These are phyloP conservation scores for Hydrochoerus hydrochaeris DNA, from an alignment of 2,113 vertebrate species.

Conservation along the genomic window DNA sequence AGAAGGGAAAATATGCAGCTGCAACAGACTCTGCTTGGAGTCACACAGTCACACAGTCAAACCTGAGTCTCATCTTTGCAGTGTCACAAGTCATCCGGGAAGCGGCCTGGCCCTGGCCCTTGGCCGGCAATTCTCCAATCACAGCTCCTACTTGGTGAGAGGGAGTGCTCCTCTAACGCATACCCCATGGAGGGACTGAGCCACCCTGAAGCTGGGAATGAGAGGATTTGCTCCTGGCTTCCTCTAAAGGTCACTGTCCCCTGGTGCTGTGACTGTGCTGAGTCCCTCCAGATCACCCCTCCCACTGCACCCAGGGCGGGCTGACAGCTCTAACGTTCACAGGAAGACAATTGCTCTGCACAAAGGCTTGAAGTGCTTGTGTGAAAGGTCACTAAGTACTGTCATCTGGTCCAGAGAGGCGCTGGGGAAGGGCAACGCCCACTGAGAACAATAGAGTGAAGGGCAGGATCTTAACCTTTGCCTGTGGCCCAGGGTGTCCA, in stretches of 20 bases:
- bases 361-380: slow-evolving; percentile 84
- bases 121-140: neutral
- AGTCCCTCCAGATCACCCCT: slow-evolving; percentile 10
- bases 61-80: fast-evolving
- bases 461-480: slow-evolving; percentile 75
- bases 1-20: neutral
- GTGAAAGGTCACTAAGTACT: slow-evolving; percentile 83
- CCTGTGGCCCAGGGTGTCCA: slow-evolving; percentile 51
- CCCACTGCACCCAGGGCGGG: neutral
- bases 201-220: too few species aligned
- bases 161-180: neutral
- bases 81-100: neutral
- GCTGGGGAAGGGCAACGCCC: slow-evolving; percentile 67
- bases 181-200: neutral
- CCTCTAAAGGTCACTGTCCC: neutral
- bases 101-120: neutral
- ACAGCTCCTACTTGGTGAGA: too few species aligned
- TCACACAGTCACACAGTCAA: neutral
- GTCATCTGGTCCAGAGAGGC: slow-evolving; percentile 70
- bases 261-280: neutral
- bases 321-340: slow-evolving; percentile 46
- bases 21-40: neutral
- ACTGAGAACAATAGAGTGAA: slow-evolving; percentile 68
- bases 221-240: neutral
- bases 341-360: slow-evolving; percentile 80